Percentiles rank a stretch among this genome's conserved stretches.
These are phyloP conservation scores for Fringilla coelebs DNA, from an alignment of 2,797 vertebrate species.

Conservation along the genomic window DNA sequence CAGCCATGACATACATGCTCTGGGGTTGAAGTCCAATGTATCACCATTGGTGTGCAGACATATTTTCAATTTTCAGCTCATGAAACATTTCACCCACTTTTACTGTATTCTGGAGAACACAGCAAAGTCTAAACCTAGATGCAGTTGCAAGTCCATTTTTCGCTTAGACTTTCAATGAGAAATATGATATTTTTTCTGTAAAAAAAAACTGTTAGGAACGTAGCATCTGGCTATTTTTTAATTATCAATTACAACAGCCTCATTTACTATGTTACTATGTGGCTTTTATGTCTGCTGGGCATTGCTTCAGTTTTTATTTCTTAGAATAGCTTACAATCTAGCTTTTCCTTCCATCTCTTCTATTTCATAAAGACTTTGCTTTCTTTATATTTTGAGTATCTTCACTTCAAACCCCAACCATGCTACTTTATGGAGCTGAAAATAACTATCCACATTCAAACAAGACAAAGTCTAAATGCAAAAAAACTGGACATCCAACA, in stretches of 20 bases:
- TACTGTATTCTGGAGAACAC: background rate
- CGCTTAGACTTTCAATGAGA: background rate
- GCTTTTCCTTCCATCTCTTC: background rate
- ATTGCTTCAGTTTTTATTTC: background rate
- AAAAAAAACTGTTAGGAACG: background rate
- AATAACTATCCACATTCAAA: background rate
- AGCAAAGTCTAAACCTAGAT: background rate
- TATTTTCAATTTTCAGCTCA: background rate
- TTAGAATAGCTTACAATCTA: background rate
- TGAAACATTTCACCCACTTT: background rate
- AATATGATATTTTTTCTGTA: rapidly evolving
- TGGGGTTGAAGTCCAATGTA: background rate
- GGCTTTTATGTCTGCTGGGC: background rate
- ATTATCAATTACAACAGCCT: background rate
- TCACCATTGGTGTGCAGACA: background rate
- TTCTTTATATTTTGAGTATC: background rate
- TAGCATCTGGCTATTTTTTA: background rate
- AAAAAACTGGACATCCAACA: background rate
- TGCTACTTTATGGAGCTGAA: background rate
- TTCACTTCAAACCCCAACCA: background rate
- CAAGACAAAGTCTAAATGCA: background rate
- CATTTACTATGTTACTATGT: background rate
- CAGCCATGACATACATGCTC: background rate
- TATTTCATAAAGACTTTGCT: background rate
- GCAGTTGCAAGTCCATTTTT: background rate